These are phyloP conservation scores for Tenthredo distinguenda DNA, from an alignment of 2,888 invertebrate species.

Conservation along the genomic window DNA sequence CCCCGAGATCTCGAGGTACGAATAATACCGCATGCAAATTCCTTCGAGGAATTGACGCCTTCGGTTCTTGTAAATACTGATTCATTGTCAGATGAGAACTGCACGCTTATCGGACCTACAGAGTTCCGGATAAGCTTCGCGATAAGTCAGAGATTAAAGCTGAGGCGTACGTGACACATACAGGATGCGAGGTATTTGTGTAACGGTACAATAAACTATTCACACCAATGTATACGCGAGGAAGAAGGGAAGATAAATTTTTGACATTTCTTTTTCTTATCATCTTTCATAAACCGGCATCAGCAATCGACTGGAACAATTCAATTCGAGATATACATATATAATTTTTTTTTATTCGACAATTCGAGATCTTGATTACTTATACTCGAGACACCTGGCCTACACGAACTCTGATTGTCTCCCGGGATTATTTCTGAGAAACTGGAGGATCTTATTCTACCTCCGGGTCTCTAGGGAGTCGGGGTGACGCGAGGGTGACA, in stretches of 20 bases:
- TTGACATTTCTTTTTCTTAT: not conserved
- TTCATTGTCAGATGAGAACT: constrained; percentile 34
- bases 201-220: not conserved
- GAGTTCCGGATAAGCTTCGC: constrained; percentile 13
- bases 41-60: not conserved
- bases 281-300: not conserved
- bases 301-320: not conserved
- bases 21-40: not conserved
- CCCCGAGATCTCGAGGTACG: not conserved
- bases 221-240: not conserved
- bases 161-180: not conserved
- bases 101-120: constrained; percentile 12
- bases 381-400: constrained; percentile 36
- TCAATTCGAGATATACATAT: not conserved
- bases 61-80: not conserved
- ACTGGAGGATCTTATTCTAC: constrained; percentile 35
- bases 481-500: constrained; percentile 25
- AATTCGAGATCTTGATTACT: constrained; percentile 24
- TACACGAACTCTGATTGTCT: constrained; percentile 59
- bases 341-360: not conserved
- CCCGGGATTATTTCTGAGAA: constrained; percentile 59
- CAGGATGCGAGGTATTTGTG: constrained; percentile 3
- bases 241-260: not conserved
- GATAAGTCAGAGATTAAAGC: constrained; percentile 48
- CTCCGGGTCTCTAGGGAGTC: not conserved